phyloP scores from a whole-genome alignment of 1,140 invertebrate species.

The Harpegnathos saltator region DNA sequence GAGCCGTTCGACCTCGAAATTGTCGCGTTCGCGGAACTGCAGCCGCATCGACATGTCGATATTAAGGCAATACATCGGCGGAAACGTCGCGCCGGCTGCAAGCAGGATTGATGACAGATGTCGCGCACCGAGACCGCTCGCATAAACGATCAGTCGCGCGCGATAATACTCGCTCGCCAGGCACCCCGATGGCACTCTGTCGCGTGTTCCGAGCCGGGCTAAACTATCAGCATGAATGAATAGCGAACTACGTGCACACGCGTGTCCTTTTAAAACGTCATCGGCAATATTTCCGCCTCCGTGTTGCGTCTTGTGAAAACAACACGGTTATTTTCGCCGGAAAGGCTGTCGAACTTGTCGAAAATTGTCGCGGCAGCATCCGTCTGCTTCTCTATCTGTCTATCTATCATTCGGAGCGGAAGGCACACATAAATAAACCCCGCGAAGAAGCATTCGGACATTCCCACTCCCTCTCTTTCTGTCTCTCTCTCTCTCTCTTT shows the following conservation, averaged over 20 bases:
- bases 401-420: too few relatives aligned
- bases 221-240: slow-evolving; percentile 20
- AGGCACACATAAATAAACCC: too few relatives aligned
- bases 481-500: too few relatives aligned
- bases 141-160: slow-evolving; percentile 27
- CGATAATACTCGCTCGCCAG: background rate
- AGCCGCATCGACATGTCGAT: slow-evolving; percentile 49
- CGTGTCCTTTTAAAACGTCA: slow-evolving; percentile 7
- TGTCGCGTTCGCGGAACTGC: slow-evolving; percentile 42
- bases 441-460: too few relatives aligned
- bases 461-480: too few relatives aligned
- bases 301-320: background rate
- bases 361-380: too few relatives aligned
- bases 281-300: background rate
- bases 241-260: background rate
- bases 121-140: background rate
- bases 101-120: slow-evolving; percentile 45
- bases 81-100: slow-evolving; percentile 40
- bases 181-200: background rate
- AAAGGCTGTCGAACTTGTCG: background rate
- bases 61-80: slow-evolving; percentile 38
- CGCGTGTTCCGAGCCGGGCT: background rate
- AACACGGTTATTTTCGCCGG: background rate
- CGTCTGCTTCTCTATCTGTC: too few relatives aligned
- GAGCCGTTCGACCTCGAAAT: slow-evolving; percentile 49